Base-by-base conservation (phyloP, 2,888 invertebrate species). In the Cosmopolites sordidus region DNA sequence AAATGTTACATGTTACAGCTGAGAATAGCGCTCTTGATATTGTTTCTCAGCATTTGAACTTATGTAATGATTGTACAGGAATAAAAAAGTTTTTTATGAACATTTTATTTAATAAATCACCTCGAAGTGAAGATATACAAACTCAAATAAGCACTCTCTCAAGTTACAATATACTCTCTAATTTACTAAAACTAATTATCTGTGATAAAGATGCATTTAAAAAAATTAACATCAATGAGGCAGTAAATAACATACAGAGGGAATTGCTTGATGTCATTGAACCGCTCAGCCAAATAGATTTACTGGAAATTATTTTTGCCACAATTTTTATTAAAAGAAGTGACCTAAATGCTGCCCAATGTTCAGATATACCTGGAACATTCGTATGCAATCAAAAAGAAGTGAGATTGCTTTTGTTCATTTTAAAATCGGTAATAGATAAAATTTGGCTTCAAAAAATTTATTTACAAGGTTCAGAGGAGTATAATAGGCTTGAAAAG, bases 221-320 rank as follows among this genome's bases (percentile, higher is more conserved):
- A 33, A 11, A 46, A 30, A 33, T 30, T 14, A 46, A 54, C 48
- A 30, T 57, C 14, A 56, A 46, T 44, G 47, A 54, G 2, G 39
- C 48, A 37, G 48, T 61, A 12, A 15, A 51, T 14, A 44, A 57
- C 43, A 54, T 59, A 12, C 61, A 60, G 54, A 42, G 16, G 16
- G 51, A 58, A 47, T 45, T 65, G 33, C 30, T 66, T 12, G 43
- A 51, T 30, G 51, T 66, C 8, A 27, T 58, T 33, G 54, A 62
- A 41, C 46, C 55, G 8, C 9, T 29, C 5, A 48, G 61, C 16
- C 79, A 80, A 62, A 69, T 82, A 44, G 84, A 87, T 73, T 76
- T 86, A 0, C 77, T 89, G 49, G 86, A 88, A 69, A 83, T 87
- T 69, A 79, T 89, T 59, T 89, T 87, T 69, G 78, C 83, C 5